Evolutionary conservation across 1,140 invertebrate species (phyloP).

Genomic region (Berghia stephanieae): DNA sequence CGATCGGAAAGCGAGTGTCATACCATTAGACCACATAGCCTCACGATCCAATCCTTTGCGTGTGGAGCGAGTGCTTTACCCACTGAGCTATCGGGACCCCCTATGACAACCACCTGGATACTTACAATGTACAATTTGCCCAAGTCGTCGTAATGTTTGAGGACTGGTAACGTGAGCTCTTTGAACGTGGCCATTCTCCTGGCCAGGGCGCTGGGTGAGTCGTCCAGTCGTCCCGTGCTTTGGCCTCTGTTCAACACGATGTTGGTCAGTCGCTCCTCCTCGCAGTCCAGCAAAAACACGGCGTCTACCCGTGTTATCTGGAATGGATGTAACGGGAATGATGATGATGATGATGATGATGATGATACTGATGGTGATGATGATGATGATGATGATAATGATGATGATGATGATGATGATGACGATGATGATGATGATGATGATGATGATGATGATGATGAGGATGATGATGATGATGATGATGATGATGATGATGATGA

Average conservation of each 20-base stretch:
- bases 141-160: constrained; percentile 82
- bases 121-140: constrained; percentile 56
- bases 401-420: constrained; percentile 28
- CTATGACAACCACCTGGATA: no score
- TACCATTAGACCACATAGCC: no score
- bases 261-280: constrained; percentile 53
- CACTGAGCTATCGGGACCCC: no score
- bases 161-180: constrained; percentile 84
- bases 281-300: constrained; percentile 61
- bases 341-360: background rate
- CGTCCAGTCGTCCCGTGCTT: constrained; percentile 76
- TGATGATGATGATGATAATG: constrained; percentile 14
- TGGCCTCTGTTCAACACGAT: constrained; percentile 46
- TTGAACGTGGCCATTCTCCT: constrained; percentile 84
- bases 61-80: no score
- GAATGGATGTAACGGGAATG: constrained; percentile 17
- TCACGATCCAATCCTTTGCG: no score
- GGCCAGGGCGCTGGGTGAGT: constrained; percentile 84
- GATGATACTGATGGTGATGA: no score
- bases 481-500: background rate
- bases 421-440: background rate
- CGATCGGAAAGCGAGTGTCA: no score
- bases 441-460: no score
- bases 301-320: constrained; percentile 58
- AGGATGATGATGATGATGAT: no score